These are phyloP conservation scores for Crocallis elinguaria DNA, from an alignment of 2,888 invertebrate genomes.

Conservation along the genomic window DNA sequence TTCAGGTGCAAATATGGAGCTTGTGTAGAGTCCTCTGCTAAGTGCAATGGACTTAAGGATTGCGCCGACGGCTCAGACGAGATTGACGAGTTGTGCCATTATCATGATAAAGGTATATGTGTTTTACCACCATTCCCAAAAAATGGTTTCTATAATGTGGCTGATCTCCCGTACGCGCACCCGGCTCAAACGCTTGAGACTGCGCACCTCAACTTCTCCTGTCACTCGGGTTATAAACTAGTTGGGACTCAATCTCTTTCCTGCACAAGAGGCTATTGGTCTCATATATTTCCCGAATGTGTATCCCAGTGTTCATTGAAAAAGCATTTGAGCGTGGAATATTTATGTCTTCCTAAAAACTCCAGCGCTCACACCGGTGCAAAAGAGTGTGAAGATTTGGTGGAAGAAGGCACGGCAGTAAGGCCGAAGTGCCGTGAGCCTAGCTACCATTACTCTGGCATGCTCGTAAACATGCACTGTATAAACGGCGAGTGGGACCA, in stretches of 20 bases:
- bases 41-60: constrained; percentile 14
- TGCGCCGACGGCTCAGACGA: constrained; percentile 24
- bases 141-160: constrained; percentile 20
- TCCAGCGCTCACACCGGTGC: background rate
- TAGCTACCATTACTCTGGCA: constrained; percentile 21
- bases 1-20: constrained; percentile 27
- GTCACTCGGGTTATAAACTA: constrained; percentile 15
- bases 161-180: constrained; percentile 1
- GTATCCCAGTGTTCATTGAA: constrained; percentile 20
- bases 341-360: constrained; percentile 18
- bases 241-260: background rate
- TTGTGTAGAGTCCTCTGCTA: constrained; percentile 13
- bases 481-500: constrained; percentile 27
- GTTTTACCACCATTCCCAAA: constrained; percentile 20
- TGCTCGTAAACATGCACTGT: constrained; percentile 26
- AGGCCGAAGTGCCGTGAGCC: constrained; percentile 21
- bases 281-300: constrained; percentile 12
- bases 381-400: constrained; percentile 11
- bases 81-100: constrained; percentile 12
- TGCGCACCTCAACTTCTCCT: constrained; percentile 18
- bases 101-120: constrained; percentile 15
- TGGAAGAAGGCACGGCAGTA: constrained; percentile 21
- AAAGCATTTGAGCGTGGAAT: constrained; percentile 22
- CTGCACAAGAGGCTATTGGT: constrained; percentile 21
- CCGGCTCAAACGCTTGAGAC: constrained; percentile 18